phyloP scores from a whole-genome alignment of 2,797 vertebrate species.

The Tympanoctomys barrerae region DNA sequence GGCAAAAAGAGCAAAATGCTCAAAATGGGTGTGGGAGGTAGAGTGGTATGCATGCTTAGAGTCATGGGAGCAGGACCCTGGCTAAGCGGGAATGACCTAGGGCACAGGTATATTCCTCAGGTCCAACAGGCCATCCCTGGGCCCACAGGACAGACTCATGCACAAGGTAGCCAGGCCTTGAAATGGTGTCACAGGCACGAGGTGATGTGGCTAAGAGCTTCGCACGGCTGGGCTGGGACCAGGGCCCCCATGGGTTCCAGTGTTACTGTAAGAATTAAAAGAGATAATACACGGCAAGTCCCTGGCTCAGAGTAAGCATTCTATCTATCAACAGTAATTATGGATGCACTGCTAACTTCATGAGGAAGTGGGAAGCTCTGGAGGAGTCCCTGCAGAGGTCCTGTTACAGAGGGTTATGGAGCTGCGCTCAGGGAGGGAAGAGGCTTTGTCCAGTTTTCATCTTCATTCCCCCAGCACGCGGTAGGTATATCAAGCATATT shows the following conservation, averaged over 20 bases:
- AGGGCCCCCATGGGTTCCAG: neutral
- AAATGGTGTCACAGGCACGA: neutral
- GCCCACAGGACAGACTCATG: neutral
- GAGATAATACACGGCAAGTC: neutral
- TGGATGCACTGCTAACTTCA: neutral
- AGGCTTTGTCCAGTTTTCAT: neutral
- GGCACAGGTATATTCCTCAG: neutral
- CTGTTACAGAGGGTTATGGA: neutral
- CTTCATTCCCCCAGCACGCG: neutral
- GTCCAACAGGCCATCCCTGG: neutral
- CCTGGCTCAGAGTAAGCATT: neutral
- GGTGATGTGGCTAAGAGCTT: neutral
- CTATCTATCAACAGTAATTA: neutral
- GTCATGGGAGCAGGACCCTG: neutral
- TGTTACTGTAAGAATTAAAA: neutral
- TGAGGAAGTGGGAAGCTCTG: neutral
- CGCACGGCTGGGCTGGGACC: neutral
- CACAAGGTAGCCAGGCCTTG: conserved; percentile 8
- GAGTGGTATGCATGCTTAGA: no score
- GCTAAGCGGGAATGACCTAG: neutral
- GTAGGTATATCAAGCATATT: neutral
- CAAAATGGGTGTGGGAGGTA: neutral
- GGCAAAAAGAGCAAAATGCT: neutral
- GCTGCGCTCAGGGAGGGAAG: neutral
- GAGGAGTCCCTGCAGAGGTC: neutral